Conservation (phyloP, 1,140 invertebrate species). For the Dinothrombium tinctorium region DNA sequence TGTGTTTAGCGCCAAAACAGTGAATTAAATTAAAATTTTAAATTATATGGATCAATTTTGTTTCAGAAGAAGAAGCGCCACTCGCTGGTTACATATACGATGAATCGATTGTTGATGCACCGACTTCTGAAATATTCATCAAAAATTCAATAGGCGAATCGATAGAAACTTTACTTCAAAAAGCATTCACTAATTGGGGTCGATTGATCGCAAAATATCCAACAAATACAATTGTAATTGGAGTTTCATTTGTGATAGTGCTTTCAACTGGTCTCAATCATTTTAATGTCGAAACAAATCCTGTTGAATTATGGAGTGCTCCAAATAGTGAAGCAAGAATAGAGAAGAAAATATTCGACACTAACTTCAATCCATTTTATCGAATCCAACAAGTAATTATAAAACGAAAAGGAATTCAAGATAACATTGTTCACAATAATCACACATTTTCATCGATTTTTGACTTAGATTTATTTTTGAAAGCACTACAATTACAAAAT, state of each 20-base stretch:
- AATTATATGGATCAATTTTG: no score
- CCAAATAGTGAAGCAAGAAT: constrained; percentile 52
- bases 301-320: constrained; percentile 88
- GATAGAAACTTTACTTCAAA: constrained; percentile 45
- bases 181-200: constrained; percentile 54
- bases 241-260: constrained; percentile 32
- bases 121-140: no score
- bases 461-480: constrained; percentile 46
- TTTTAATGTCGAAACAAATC: constrained; percentile 63
- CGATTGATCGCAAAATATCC: constrained; percentile 51
- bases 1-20: no score
- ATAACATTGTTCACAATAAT: constrained; percentile 10
- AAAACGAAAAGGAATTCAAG: constrained; percentile 19
- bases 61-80: no score
- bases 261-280: constrained; percentile 36
- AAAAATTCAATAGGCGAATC: constrained; percentile 31
- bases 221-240: constrained; percentile 44
- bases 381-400: constrained; percentile 73
- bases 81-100: no score
- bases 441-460: constrained; percentile 58
- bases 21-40: no score
- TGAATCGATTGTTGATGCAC: no score
- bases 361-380: constrained; percentile 78
- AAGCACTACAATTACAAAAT: constrained; percentile 49
- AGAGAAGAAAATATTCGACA: constrained; percentile 74